A percentile compares a stretch with the other conserved stretches of the same genome.
These are phyloP conservation scores for Falco novaeseelandiae DNA, from an alignment of 2,797 vertebrate species.

Conservation along the genomic window DNA sequence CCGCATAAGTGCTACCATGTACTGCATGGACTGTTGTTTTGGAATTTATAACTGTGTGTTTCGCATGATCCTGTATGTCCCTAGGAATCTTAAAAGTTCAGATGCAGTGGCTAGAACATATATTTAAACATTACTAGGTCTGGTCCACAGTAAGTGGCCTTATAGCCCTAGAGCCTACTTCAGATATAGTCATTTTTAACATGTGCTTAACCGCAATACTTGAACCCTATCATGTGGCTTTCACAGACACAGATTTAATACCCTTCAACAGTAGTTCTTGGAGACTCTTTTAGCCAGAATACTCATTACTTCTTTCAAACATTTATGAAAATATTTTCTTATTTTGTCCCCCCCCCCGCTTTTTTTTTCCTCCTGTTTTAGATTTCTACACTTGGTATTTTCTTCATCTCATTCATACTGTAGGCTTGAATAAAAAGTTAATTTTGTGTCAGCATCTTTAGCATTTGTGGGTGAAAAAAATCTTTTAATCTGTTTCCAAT, in stretches of 20 bases:
- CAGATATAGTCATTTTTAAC: background rate
- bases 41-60: background rate
- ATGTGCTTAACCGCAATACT: background rate
- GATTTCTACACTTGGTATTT: background rate
- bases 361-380: background rate
- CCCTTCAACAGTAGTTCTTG: background rate
- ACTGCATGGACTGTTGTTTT: background rate
- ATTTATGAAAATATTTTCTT: background rate
- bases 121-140: background rate
- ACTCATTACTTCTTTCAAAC: background rate
- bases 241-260: background rate
- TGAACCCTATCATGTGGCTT: background rate
- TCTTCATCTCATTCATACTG: background rate
- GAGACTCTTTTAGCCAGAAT: background rate
- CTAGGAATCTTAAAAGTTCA: background rate
- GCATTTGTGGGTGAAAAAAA: background rate
- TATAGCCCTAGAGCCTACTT: background rate
- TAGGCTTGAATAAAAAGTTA: background rate
- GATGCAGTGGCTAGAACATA: background rate
- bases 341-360: fast-evolving
- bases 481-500: background rate
- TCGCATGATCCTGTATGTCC: background rate
- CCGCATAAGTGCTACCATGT: background rate
- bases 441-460: background rate
- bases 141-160: background rate